Conservation (phyloP, 2,888 invertebrate species). For the Nemoura dubitans region DNA sequence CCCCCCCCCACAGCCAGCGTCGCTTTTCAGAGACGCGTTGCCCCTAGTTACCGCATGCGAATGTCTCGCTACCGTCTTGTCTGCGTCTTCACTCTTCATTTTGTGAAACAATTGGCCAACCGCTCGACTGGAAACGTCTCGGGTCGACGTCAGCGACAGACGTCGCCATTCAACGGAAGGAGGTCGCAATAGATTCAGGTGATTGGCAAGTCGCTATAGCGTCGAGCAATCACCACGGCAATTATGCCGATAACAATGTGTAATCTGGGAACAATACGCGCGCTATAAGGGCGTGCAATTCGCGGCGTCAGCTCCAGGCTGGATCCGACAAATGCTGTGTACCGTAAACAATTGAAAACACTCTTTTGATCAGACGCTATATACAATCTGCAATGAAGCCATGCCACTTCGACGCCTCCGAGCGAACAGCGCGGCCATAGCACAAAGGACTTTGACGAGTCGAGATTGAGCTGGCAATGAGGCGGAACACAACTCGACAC, state of each 20-base stretch:
- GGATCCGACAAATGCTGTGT: not conserved
- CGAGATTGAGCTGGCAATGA: too few species aligned
- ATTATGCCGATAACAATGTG: not conserved
- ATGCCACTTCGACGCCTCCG: not conserved
- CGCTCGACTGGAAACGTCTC: not conserved
- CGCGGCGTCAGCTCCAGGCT: not conserved
- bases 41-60: not conserved
- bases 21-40: not conserved
- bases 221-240: not conserved
- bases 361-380: not conserved
- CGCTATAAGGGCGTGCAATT: not conserved
- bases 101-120: not conserved
- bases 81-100: not conserved
- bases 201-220: not conserved
- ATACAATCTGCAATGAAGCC: too few species aligned
- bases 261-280: not conserved
- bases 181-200: not conserved
- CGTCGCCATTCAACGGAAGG: too few species aligned
- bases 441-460: too few species aligned
- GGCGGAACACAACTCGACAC: too few species aligned
- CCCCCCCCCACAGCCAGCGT: not conserved
- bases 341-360: not conserved
- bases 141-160: not conserved
- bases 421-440: not conserved
- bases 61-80: too few species aligned